A percentile compares a stretch with the other conserved stretches of the same genome.
Evolutionary conservation across 2,888 invertebrate genomes (phyloP).

Genomic region (Alentia gelatinosa): DNA sequence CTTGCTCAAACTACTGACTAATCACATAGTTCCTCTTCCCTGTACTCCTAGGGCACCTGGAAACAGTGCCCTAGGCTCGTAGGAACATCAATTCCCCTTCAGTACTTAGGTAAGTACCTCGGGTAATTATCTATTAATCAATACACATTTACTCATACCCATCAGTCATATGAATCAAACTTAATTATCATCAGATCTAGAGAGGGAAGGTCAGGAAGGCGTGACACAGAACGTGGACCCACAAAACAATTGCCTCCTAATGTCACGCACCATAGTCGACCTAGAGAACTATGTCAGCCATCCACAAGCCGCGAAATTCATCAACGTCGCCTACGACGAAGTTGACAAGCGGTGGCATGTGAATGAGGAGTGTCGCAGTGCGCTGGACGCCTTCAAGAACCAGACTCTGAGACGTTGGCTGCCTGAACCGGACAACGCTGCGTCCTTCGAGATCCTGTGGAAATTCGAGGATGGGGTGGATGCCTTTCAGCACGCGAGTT

Average conservation of each 20-base stretch:
- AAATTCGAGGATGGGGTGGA: conserved; percentile 77
- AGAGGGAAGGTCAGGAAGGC: conserved; percentile 72
- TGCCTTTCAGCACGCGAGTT: conserved; percentile 73
- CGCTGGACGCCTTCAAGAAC: conserved; percentile 69
- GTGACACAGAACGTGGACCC: conserved; percentile 68
- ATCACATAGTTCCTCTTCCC: too few species aligned
- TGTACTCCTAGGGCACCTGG: too few species aligned
- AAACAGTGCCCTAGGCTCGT: too few species aligned
- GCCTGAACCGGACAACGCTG: conserved; percentile 64
- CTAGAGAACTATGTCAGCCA: conserved; percentile 77
- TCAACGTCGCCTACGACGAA: conserved; percentile 71
- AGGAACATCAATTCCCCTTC: too few species aligned
- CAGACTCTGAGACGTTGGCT: conserved; percentile 64
- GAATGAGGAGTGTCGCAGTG: conserved; percentile 66
- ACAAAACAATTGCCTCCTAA: conserved; percentile 68
- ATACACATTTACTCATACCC: too few species aligned
- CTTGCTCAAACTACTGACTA: too few species aligned
- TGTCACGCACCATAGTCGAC: conserved; percentile 76
- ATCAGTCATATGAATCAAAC: too few species aligned
- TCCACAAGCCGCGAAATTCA: conserved; percentile 66
- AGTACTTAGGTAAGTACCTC: too few species aligned
- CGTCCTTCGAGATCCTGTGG: conserved; percentile 76
- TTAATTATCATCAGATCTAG: conserved; percentile 72
- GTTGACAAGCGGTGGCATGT: conserved; percentile 49
- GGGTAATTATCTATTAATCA: too few species aligned